These are phyloP conservation scores for Choristoneura fumiferana DNA, from an alignment of 1,140 invertebrate genomes.

Conservation along the genomic window DNA sequence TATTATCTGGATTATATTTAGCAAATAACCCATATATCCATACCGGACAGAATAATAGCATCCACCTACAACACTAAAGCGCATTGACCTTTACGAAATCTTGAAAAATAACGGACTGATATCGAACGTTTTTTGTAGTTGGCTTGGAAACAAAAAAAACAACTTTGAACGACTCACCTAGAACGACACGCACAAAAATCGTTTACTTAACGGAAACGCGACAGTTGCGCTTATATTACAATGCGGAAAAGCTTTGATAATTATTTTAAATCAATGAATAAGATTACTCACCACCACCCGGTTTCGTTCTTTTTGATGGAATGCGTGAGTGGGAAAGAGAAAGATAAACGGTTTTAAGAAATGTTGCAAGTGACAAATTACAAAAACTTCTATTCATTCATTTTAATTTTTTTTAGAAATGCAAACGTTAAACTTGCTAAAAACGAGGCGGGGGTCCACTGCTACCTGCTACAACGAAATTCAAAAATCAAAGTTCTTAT, in stretches of 20 bases:
- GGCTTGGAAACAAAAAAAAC: background rate
- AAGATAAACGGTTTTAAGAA: background rate
- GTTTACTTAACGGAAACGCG: background rate
- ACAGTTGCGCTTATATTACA: background rate
- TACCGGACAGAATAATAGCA: slow-evolving; percentile 20
- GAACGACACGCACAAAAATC: background rate
- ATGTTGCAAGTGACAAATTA: background rate
- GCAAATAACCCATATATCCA: slow-evolving; percentile 23
- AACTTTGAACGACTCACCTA: background rate
- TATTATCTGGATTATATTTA: slow-evolving; percentile 14
- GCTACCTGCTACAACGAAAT: too few relatives aligned
- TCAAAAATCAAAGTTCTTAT: too few relatives aligned
- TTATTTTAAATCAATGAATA: slow-evolving; percentile 26
- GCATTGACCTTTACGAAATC: slow-evolving; percentile 65
- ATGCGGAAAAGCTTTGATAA: background rate
- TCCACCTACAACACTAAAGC: slow-evolving; percentile 39
- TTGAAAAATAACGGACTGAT: slow-evolving; percentile 71
- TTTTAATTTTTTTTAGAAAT: too few relatives aligned
- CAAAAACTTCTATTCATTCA: too few relatives aligned
- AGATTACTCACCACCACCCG: slow-evolving; percentile 51
- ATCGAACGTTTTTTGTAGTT: slow-evolving; percentile 1
- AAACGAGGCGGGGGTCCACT: too few relatives aligned
- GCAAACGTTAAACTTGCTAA: too few relatives aligned
- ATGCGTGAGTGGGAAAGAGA: slow-evolving; percentile 30
- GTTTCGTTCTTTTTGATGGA: slow-evolving; percentile 50